These are phyloP conservation scores for Babylonia areolata DNA, from an alignment of 1,140 invertebrate species.

Conservation along the genomic window DNA sequence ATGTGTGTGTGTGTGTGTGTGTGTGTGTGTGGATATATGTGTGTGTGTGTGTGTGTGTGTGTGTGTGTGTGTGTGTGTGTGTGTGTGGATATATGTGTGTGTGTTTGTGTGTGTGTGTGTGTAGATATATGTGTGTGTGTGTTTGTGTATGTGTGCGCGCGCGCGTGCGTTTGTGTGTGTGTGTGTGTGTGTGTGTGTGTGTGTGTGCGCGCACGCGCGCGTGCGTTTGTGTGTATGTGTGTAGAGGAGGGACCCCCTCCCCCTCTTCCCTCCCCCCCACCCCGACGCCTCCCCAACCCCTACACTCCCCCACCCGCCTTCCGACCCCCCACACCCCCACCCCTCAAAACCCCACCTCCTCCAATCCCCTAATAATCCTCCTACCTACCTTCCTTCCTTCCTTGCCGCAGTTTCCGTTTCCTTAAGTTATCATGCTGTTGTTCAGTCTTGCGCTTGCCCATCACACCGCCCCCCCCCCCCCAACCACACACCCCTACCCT, in stretches of 20 bases:
- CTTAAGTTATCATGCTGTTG: too few species aligned
- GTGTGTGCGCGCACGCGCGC: background rate
- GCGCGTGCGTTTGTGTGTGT: background rate
- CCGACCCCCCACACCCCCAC: too few species aligned
- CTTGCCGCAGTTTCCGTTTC: too few species aligned
- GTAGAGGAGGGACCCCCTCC: background rate
- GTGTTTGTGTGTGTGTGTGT: background rate
- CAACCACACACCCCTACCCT: too few species aligned
- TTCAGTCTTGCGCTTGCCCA: too few species aligned
- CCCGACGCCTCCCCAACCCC: too few species aligned
- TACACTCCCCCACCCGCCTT: too few species aligned
- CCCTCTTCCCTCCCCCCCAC: too few species aligned
- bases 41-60: background rate
- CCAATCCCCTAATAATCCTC: too few species aligned
- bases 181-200: conserved; percentile 7
- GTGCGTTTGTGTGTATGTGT: background rate
- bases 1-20: background rate
- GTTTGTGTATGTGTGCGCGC: background rate
- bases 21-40: background rate
- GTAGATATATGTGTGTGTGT: background rate
- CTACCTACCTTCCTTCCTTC: too few species aligned
- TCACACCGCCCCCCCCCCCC: too few species aligned
- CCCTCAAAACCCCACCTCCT: too few species aligned
- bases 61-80: conserved; percentile 7
- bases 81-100: background rate